phyloP scores from a whole-genome alignment of 2,797 vertebrate genomes.

The Heterohyrax brucei region DNA sequence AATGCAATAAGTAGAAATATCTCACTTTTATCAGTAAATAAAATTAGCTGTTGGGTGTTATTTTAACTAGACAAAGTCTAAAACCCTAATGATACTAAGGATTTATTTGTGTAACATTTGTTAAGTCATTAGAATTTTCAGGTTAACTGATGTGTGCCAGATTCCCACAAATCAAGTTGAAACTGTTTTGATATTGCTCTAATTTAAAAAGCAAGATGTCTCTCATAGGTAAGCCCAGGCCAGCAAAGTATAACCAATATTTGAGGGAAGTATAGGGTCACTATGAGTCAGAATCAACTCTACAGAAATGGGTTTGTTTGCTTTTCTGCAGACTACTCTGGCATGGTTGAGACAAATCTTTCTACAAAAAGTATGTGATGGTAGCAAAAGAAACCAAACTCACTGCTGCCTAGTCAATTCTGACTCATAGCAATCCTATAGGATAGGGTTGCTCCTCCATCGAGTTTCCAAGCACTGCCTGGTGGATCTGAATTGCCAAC shows the following conservation, averaged over 20 bases:
- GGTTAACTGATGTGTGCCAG: neutral
- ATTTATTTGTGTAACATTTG: slow-evolving; percentile 41
- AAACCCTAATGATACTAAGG: neutral
- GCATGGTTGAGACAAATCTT: neutral
- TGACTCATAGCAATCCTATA: too few relatives aligned
- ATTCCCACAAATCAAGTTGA: slow-evolving; percentile 16
- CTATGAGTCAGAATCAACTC: neutral
- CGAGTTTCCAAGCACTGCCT: too few relatives aligned
- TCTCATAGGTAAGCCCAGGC: neutral
- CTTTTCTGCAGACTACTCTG: neutral
- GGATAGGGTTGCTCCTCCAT: too few relatives aligned
- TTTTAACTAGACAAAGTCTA: slow-evolving; percentile 65
- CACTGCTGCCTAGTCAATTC: too few relatives aligned
- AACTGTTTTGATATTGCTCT: neutral
- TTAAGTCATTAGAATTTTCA: slow-evolving; percentile 29
- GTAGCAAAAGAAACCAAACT: neutral
- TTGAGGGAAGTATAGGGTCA: neutral
- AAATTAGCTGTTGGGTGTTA: slow-evolving; percentile 24
- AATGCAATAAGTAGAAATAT: slow-evolving; percentile 10
- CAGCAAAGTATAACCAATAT: neutral
- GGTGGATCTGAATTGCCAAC: too few relatives aligned
- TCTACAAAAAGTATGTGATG: neutral
- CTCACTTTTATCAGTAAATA: neutral
- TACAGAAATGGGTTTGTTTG: neutral
- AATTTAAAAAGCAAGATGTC: neutral